phyloP scores from a whole-genome alignment of 2,113 vertebrate genomes.

The Xenotilapia leptura region DNA sequence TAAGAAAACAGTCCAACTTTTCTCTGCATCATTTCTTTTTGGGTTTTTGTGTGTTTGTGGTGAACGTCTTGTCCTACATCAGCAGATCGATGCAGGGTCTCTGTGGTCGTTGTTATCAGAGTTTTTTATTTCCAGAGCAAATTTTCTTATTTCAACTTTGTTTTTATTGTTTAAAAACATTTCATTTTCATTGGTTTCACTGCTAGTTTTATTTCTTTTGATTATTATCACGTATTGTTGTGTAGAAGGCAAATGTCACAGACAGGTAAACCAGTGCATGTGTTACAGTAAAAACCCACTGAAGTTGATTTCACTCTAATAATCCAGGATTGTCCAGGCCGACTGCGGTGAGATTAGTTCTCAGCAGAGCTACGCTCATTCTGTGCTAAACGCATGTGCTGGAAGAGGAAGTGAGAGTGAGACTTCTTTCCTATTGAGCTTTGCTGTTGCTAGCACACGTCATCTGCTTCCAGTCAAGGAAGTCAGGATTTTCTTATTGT shows the following conservation, averaged over 20 bases:
- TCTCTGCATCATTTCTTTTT: not conserved
- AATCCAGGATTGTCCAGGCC: accelerated
- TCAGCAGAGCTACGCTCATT: accelerated
- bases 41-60: not conserved
- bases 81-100: accelerated
- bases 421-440: accelerated
- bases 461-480: not conserved
- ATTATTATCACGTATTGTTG: accelerated
- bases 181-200: accelerated
- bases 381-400: not conserved
- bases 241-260: accelerated
- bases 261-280: not conserved
- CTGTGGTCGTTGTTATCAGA: not conserved
- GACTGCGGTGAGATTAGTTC: accelerated
- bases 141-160: accelerated
- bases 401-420: not conserved
- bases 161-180: accelerated
- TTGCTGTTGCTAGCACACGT: accelerated
- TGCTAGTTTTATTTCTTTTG: accelerated
- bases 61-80: accelerated
- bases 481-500: accelerated
- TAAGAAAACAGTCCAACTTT: not conserved
- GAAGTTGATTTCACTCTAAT: accelerated
- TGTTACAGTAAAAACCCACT: not conserved
- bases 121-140: not conserved